Base-by-base conservation (phyloP, 2,888 invertebrate genomes). In the Cyclophora albipunctata region DNA sequence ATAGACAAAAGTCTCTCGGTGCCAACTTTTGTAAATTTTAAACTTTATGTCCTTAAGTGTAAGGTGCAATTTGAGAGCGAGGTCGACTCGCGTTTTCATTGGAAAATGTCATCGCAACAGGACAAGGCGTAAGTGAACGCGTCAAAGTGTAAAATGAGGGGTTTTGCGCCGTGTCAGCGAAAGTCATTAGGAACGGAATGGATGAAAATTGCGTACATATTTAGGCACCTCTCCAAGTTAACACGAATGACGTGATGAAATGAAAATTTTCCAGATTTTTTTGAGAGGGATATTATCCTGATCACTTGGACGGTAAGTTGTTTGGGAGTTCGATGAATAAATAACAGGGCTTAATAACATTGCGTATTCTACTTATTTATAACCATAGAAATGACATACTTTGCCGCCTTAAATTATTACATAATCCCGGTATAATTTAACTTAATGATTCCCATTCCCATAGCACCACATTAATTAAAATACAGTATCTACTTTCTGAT, bases 101-200 rank as follows among this genome's bases (percentile, higher is more conserved):
- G 82, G 79, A 76, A 83, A 84, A 86, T 83, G 81, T 84, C 84
- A 85, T 79, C 75, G 78, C 74, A 73, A 78, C 79, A 83, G 78
- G 76, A 82, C 81, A 79, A 81, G 76, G 76, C 78, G 81, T 83
- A 85, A 86, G 86, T 84, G 86, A 84, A 87, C 81, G 88, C 88
- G 86, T 84, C 86, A 87, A 87, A 87, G 86, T 88, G 87, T 87
- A 86, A 87, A 88, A 88, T 84, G 87, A 86, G 88, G 85, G 86
- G 84, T 84, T 85, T 87, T 77, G 77, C 84, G 81, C 71, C 80
- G 79, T 84, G 86, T 85, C 87, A 86, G 81, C 78, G 84, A 83
- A 86, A 88, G 88, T 88, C 88, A 87, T 88, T 87, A 88, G 84
- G 82, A 86, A 75, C 69, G 85, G 83, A 85, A 85, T 84, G 84